Evolutionary conservation across 2,888 invertebrate genomes (phyloP), one percentile per base, ranked within the genome.

Genomic region (Morpho deidamia): DNA sequence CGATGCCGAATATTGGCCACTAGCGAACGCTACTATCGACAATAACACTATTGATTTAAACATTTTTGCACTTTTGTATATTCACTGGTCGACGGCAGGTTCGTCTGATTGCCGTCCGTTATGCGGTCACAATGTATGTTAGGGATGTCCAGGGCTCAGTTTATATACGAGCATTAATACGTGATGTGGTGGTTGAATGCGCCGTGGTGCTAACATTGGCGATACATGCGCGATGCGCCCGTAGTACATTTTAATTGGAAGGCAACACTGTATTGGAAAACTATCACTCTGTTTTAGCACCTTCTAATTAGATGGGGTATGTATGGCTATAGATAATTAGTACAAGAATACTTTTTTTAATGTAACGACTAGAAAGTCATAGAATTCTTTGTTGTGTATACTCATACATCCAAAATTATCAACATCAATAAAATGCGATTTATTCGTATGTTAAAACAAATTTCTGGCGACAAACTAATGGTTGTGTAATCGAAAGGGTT

Each of bases 111-210:
- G 86, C 83, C 85, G 81, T 78, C 79, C 64, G 74, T 63, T 73
- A 67, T 72, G 73, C 73, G 71, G 70, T 74, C 81, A 88, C 86
- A 89, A 88, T 90, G 89, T 88, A 83, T 86, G 79, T 78, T 76
- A 79, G 69, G 76, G 78, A 74, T 74, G 82, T 78, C 71, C 79
- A 80, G 85, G 86, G 81, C 82, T 85, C 80, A 81, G 84, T 86
- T 85, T 90, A 89, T 90, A 90, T 90, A 90, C 83, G 74, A 83
- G 88, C 88, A 89, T 88, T 89, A 88, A 89, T 86, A 89, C 89
- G 89, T 89, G 89, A 88, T 64, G 74, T 78, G 88, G 62, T 76
- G 69, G 61, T 73, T 63, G 77, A 85, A 82, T 83, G 81, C 73
- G 74, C 63, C 59, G 69, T 67, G 73, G 70, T 67, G 71, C 80